Evolutionary conservation across 1,140 invertebrate genomes (phyloP), one percentile per base, ranked within the genome.

Genomic region (Drosophila hydei): DNA sequence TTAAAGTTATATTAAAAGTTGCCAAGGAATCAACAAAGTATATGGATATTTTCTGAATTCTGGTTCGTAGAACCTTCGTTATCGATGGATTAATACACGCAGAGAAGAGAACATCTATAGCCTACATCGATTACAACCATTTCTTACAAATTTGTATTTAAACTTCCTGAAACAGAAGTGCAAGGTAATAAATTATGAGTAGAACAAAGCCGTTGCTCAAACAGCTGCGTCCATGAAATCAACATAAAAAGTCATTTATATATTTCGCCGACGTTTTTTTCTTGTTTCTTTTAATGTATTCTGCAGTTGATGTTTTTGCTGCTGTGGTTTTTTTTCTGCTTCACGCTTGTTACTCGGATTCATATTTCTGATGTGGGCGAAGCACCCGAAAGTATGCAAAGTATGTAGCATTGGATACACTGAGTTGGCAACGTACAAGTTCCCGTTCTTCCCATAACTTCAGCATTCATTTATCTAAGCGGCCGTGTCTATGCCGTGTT

Each of bases 241-340:
- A 85, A 85, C 80, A 85, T 85, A 85, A 85, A 85, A 85, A 85
- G 80, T 79, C 80, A 85, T 85, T 85, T 85, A 74, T 85, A 85
- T 80, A 71, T 79, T 56, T 65, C 69, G 47, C 23, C 38, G 54
- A 11, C 40, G 42, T 45, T 59, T 4, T 55, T 56, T 76, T 80
- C 61, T 67, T 75, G 2, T 40, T 40, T 60, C 61, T 48, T 68
- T 73, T 30, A 63, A 71, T 33, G 48, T 51, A 54, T 56, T 55
- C 25, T 40, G 45, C 33, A 56, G 59, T 63, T 71, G 60, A 43
- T 47, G 68, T 63, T 68, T 23, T 14, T 48, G 60, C 48, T 51
- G 70, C 38, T 74, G 42, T 16, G 52, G 42, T 54, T 75, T 64
- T 27, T n/a, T 40, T 63, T 58, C 63, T 64, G 63, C 54, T 85